Conservation (phyloP, 2,113 vertebrate genomes). For the Poeciliopsis occidentalis region DNA sequence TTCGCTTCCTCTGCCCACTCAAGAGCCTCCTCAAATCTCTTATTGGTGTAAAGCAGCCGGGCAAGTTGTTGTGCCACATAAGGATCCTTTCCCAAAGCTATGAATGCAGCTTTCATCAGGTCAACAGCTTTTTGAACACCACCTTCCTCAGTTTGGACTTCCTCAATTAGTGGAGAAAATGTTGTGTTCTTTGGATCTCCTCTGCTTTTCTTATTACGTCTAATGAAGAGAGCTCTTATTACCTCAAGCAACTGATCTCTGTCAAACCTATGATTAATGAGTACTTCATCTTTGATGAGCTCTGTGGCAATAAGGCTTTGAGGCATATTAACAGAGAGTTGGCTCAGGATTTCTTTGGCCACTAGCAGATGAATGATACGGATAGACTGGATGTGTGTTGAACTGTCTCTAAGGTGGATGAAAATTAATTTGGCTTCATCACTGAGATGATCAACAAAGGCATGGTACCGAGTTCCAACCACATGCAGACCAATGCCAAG, state of each 20-base stretch:
- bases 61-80: conserved; percentile 81
- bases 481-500: conserved; percentile 56
- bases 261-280: conserved; percentile 76
- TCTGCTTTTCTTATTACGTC: conserved; percentile 72
- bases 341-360: conserved; percentile 77
- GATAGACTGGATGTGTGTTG: conserved; percentile 61
- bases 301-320: conserved; percentile 71
- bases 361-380: conserved; percentile 76
- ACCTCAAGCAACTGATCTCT: conserved; percentile 67
- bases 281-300: conserved; percentile 67
- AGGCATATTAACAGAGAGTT: conserved; percentile 60
- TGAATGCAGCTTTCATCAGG: conserved; percentile 71
- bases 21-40: conserved; percentile 73
- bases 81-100: conserved; percentile 68
- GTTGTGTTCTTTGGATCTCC: conserved; percentile 74
- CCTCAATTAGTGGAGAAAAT: conserved; percentile 78
- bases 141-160: conserved; percentile 31
- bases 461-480: conserved; percentile 21
- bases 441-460: conserved; percentile 70
- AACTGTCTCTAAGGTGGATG: conserved; percentile 65
- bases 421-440: conserved; percentile 77
- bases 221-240: conserved; percentile 75
- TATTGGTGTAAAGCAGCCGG: conserved; percentile 68
- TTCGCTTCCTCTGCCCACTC: conserved; percentile 73
- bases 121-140: conserved; percentile 75